A percentile compares a stretch with the other conserved stretches of the same genome.
Evolutionary conservation across 2,797 vertebrate species (phyloP).

Genomic region (Lates japonicus): DNA sequence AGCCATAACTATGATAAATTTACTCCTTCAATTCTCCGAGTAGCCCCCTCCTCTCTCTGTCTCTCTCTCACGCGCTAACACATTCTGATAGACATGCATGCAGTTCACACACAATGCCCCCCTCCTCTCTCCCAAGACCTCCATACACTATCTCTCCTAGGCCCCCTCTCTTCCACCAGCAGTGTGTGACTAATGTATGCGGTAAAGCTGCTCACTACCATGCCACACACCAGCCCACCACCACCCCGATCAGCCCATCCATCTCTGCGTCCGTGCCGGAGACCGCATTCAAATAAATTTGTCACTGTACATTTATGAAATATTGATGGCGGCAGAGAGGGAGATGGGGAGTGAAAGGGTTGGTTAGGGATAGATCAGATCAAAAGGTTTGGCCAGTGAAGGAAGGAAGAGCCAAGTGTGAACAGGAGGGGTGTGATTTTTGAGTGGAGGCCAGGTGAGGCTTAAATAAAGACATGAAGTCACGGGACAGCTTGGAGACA

Average conservation of each 20-base stretch:
- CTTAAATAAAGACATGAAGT: slow-evolving; percentile 52
- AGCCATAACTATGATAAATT: slow-evolving; percentile 99
- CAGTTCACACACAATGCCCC: slow-evolving; percentile 74
- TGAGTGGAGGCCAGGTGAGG: slow-evolving; percentile 41
- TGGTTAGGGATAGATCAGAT: slow-evolving; percentile 71
- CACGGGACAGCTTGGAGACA: slow-evolving; percentile 8
- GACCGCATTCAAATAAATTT: slow-evolving; percentile 89
- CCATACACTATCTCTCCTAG: slow-evolving; percentile 69
- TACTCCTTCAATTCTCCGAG: slow-evolving; percentile 86
- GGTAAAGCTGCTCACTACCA: slow-evolving; percentile 85
- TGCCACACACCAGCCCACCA: slow-evolving; percentile 77
- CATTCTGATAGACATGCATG: slow-evolving; percentile 80
- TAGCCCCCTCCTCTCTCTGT: slow-evolving; percentile 67
- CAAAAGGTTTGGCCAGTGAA: slow-evolving; percentile 58
- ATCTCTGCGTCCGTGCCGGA: slow-evolving; percentile 89
- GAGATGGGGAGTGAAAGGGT: slow-evolving; percentile 61
- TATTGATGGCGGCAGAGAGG: slow-evolving; percentile 79
- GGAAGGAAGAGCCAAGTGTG: slow-evolving; percentile 43
- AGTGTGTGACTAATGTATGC: slow-evolving; percentile 85
- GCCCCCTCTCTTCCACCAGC: slow-evolving; percentile 79
- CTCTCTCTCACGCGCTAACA: slow-evolving; percentile 65
- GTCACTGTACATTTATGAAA: slow-evolving; percentile 88
- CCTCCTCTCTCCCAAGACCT: slow-evolving; percentile 35
- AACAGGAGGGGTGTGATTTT: slow-evolving; percentile 40
- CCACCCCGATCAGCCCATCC: slow-evolving; percentile 89